Evolutionary conservation across 2,113 vertebrate genomes (phyloP).

Genomic region (Spermophilus dauricus): DNA sequence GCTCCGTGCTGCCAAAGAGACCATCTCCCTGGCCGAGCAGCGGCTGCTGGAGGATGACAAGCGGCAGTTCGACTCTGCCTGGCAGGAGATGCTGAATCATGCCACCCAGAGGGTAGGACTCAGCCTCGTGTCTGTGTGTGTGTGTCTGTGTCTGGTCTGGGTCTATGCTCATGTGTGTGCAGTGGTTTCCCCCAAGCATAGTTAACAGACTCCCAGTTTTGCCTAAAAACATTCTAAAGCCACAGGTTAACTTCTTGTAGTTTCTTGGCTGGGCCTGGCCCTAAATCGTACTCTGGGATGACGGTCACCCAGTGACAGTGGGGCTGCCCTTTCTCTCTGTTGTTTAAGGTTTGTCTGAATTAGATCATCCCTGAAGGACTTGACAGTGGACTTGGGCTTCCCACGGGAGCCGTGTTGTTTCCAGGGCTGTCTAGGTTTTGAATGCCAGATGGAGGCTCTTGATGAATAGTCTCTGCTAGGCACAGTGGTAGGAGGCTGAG

Average conservation of each 20-base stretch:
- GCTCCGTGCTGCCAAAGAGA: conserved; percentile 97
- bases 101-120: conserved; percentile 95
- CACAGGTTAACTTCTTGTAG: background rate
- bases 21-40: conserved; percentile 97
- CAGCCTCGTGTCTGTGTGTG: fast-evolving
- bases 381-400: background rate
- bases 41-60: conserved; percentile 96
- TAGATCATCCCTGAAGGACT: background rate
- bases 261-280: background rate
- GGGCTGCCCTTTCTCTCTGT: no score
- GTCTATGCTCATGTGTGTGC: fast-evolving
- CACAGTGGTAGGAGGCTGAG: background rate
- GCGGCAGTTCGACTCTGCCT: conserved; percentile 97
- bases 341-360: background rate
- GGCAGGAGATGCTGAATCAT: conserved; percentile 99
- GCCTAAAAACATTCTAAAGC: background rate
- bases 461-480: background rate
- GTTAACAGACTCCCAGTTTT: background rate
- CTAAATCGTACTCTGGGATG: background rate
- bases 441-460: background rate
- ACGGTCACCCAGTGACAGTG: background rate
- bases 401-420: background rate
- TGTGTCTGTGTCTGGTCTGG: no score
- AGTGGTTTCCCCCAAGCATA: background rate
- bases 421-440: background rate